Evolutionary conservation across 2,113 vertebrate species (phyloP), one percentile per base, ranked within the genome.

Genomic region (Guaruba guarouba): DNA sequence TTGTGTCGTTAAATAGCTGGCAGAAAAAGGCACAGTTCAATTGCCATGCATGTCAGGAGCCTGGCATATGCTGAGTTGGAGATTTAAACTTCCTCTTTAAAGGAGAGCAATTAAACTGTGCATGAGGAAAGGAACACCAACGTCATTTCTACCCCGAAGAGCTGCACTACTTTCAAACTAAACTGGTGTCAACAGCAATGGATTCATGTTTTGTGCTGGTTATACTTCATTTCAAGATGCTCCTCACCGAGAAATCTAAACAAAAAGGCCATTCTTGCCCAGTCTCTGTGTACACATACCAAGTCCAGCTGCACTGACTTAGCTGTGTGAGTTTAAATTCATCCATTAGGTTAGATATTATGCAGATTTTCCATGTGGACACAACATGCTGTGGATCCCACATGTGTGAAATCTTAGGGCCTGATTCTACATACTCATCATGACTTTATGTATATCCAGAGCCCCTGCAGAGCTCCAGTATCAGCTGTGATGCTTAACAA

Each of bases 11-110:
- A 93, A 96, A 92, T 54, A 92, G 88, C 43, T 55, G 17, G 68
- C 54, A 96, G 94, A 88, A 88, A 95, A 84, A 90, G 90, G 82
- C 68, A 59, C 95, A 86, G 79, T 86, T 94, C 96, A 84, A 92
- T 95, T 95, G 93, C 95, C 93, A 96, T 97, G 96, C 92, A 24
- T 83, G 67, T 95, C 91, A 92, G 79, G 88, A 92, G 88, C 35
- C 93, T 88, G 95, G 95, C 95, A 95, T 31, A 63, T 68, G 64
- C 93, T 86, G 93, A 91, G 88, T 19, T 91, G 90, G 94, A 96
- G 91, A 95, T 91, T 93, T 82, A 92, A 95, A 84, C 91, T 93
- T 95, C 78, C 94, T 95, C 92, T 97, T 90, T 88, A 91, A 87
- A 93, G 82, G 55, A 76, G 49, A 87, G 86, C 84, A 95, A 86